Base-by-base conservation (phyloP, 1,140 invertebrate species). In the Teleogryllus occipitalis region DNA sequence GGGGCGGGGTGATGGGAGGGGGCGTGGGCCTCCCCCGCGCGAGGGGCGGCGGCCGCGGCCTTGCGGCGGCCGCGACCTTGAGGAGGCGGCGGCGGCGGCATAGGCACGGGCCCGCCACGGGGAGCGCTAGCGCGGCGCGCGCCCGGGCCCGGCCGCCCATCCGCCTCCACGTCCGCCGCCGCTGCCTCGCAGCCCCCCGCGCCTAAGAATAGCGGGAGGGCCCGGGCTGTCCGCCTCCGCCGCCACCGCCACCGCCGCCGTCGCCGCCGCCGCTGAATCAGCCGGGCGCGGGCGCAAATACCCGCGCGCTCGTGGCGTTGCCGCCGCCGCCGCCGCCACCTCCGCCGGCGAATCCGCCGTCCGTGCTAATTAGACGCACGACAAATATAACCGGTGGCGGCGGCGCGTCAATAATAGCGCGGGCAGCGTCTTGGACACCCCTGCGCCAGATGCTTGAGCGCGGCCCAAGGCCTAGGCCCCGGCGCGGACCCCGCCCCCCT, bases 241-340 rank as follows among this genome's bases (percentile, higher is more conserved):
- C 54, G 18, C 54, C 54, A 54, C 54, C 54, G 54, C 0, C 54
- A 65, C 18, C 54, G 49, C 49, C 54, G 54, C 54, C 18, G 7
- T n/a, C n/a, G n/a, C n/a, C n/a, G n/a, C n/a, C 54, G 54, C 54
- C 54, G 54, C 54, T 65, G 54, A 65, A 65, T 65, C 54, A 65
- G 7, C 2, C 54, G 18, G 54, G 54, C 10, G 10, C 54, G 18
- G 54, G n/a, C 54, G 18, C 54, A 65, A 65, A 3, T 3, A 65
- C 54, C 18, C 54, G 54, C 54, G 54, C 49, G 54, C 54, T 39
- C 27, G 27, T 39, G 54, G 54, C 54, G 54, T 7, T 7, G 18
- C 54, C 54, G 18, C 54, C 18, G 54, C 54, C 54, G 54, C 54
- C 54, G 7, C 49, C 54, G 7, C 54, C 54, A 65, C 54, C 18